Conservation (phyloP, 2,888 invertebrate species). For the Galeopsomyia nigrocyanea region DNA sequence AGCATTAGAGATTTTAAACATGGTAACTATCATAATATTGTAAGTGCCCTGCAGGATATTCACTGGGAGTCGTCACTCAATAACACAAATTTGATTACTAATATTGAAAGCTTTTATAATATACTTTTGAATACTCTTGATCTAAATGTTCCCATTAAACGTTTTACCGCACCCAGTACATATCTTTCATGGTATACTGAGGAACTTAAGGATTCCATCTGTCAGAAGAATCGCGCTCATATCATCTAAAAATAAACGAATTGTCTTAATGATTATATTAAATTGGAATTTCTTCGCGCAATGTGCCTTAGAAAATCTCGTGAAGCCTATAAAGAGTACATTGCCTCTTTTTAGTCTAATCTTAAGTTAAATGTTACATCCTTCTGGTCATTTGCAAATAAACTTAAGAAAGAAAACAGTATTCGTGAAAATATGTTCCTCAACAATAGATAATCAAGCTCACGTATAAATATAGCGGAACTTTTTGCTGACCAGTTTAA, state of each 20-base stretch:
- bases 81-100: neutral
- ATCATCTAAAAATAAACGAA: constrained; percentile 1
- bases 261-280: neutral
- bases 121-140: neutral
- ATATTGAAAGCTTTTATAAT: neutral
- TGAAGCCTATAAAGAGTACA: neutral
- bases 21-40: too few species aligned
- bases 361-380: neutral
- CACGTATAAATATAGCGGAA: neutral
- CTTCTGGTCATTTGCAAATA: constrained; percentile 9
- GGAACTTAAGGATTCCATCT: constrained; percentile 8
- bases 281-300: neutral
- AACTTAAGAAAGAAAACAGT: neutral
- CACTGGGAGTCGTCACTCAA: neutral
- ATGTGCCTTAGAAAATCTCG: neutral
- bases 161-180: neutral
- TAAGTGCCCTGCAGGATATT: neutral
- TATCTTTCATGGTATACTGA: constrained; percentile 19
- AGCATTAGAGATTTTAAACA: too few species aligned
- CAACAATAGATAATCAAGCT: neutral
- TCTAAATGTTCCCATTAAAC: neutral
- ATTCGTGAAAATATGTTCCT: constrained; percentile 6
- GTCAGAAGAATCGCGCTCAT: constrained; percentile 26
- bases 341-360: neutral
- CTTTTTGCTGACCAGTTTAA: neutral